Evolutionary conservation across 1,140 invertebrate genomes (phyloP), one percentile per base, ranked within the genome.

Genomic region (Babylonia areolata): DNA sequence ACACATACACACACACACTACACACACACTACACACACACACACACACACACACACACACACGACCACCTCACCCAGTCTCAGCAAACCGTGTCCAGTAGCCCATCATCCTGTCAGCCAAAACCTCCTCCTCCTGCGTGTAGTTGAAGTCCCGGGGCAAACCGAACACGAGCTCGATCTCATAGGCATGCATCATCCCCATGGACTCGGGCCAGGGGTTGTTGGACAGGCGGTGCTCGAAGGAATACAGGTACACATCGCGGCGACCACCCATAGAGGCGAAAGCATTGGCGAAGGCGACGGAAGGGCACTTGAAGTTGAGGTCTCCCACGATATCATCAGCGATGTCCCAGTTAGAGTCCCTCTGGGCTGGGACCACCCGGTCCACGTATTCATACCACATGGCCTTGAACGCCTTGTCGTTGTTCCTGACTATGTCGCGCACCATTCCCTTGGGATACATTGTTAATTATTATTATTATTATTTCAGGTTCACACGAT

Each of bases 161-260:
- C 97, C 96, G 94, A 98, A 98, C 93, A 98, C 97, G 64, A 98
- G 96, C 93, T 98, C 97, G 87, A 99, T 98, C 94, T 99, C 98
- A 93, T 99, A 98, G 1, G 96, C 98, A 94, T 99, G 98, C 95
- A 99, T 97, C 0, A 97, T 97, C 11, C 98, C 98, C 84, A 98
- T 98, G 98, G 98, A 99, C 82, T 96, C 96, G 1, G 98, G 98
- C 98, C 98, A 99, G 0, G 97, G 97, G 92, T 97, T 97, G 86
- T 96, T 88, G n/a, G n/a, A n/a, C n/a, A n/a, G n/a, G n/a, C n/a
- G n/a, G n/a, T n/a, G n/a, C n/a, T n/a, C n/a, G n/a, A n/a, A n/a
- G n/a, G n/a, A n/a, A n/a, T n/a, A n/a, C n/a, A n/a, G n/a, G n/a
- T n/a, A 20, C 77, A 84, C 35, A 84, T 77, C 54, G 17, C 89